Evolutionary conservation across 2,888 invertebrate species (phyloP).

Genomic region (Elaeidobius kamerunicus): DNA sequence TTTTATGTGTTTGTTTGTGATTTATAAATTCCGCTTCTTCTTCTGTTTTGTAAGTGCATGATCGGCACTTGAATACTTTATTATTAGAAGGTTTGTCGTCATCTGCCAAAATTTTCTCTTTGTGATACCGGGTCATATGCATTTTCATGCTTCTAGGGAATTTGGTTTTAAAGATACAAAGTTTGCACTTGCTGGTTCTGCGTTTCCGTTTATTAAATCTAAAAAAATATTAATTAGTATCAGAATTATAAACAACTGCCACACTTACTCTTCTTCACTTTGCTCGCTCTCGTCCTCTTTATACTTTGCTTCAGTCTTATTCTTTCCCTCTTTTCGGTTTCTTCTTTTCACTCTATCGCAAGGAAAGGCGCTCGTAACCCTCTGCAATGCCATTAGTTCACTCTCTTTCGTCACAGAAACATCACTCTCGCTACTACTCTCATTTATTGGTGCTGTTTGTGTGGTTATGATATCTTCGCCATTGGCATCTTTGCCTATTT

Average conservation of each 20-base stretch:
- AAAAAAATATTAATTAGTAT: too few relatives aligned
- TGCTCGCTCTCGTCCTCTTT: not conserved
- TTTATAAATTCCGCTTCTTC: not conserved
- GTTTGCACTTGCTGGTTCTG: conserved; percentile 15
- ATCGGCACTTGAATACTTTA: conserved; percentile 13
- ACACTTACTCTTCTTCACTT: conserved; percentile 4
- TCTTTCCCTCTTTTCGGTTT: conserved; percentile 9
- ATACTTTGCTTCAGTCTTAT: conserved; percentile 1
- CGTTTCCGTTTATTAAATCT: conserved; percentile 3
- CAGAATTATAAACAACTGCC: too few relatives aligned
- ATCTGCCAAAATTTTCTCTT: not conserved
- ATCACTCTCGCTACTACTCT: conserved; percentile 13
- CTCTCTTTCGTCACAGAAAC: conserved; percentile 9
- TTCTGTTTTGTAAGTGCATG: conserved; percentile 9
- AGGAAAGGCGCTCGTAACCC: not conserved
- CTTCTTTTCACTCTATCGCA: conserved; percentile 1
- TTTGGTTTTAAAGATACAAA: conserved; percentile 25
- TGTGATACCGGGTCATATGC: conserved; percentile 23
- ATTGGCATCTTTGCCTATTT: conserved; percentile 5
- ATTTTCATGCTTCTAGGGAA: conserved; percentile 19
- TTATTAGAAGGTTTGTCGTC: not conserved
- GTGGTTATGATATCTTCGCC: conserved; percentile 19
- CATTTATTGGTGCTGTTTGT: not conserved
- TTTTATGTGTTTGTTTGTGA: conserved; percentile 10
- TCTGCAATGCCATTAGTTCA: conserved; percentile 2